phyloP scores from a whole-genome alignment of 2,888 invertebrate species.

The Heliconius hortense region DNA sequence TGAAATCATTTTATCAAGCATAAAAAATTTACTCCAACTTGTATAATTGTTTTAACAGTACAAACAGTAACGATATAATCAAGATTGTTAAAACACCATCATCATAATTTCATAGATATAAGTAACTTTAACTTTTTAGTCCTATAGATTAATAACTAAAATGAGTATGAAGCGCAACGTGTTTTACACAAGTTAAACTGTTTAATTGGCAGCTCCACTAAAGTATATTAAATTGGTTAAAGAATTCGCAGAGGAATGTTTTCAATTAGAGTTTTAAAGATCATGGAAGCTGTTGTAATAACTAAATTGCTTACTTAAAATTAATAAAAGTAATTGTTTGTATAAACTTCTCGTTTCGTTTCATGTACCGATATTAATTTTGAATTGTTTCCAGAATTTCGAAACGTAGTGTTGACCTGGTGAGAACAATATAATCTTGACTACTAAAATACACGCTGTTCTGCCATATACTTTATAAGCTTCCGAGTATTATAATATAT shows the following conservation, averaged over 20 bases:
- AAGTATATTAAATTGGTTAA: conserved; percentile 32
- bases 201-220: conserved; percentile 33
- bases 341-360: conserved; percentile 10
- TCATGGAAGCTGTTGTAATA: conserved; percentile 23
- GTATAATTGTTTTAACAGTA: neutral
- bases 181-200: conserved; percentile 29
- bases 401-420: conserved; percentile 10
- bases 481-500: neutral
- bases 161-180: conserved; percentile 26
- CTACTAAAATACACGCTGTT: neutral
- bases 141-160: conserved; percentile 18
- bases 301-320: conserved; percentile 26
- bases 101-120: neutral
- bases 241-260: conserved; percentile 26
- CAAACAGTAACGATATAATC: neutral
- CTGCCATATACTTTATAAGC: neutral
- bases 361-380: conserved; percentile 18
- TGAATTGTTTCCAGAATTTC: conserved; percentile 20
- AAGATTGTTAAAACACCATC: conserved; percentile 1
- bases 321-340: conserved; percentile 5
- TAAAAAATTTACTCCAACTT: neutral
- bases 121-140: neutral
- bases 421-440: neutral
- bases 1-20: neutral
- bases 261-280: conserved; percentile 24